Evolutionary conservation across 2,888 invertebrate genomes (phyloP).

Genomic region (Leptinotarsa juncta): DNA sequence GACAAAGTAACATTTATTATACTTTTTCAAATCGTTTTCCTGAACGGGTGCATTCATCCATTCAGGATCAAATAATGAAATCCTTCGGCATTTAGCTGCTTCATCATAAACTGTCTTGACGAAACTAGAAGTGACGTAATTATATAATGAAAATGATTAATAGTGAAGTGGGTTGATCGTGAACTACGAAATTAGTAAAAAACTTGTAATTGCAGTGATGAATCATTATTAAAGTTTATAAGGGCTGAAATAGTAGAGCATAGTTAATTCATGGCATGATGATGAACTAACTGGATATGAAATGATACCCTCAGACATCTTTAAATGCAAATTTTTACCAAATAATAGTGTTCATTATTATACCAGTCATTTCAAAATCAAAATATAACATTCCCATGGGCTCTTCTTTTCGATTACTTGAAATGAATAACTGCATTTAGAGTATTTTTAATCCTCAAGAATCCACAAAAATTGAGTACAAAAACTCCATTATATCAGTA

Average conservation of each 20-base stretch:
- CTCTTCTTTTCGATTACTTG: too few relatives aligned
- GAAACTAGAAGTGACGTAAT: constrained; percentile 1
- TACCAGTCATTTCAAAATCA: too few relatives aligned
- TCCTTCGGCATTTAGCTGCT: neutral
- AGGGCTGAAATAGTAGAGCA: neutral
- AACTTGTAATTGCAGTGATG: constrained; percentile 12
- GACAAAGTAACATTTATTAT: neutral
- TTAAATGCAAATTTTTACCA: too few relatives aligned
- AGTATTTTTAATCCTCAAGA: too few relatives aligned
- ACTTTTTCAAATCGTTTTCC: neutral
- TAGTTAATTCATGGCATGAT: neutral
- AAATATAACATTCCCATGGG: too few relatives aligned
- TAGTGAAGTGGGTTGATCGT: constrained; percentile 1
- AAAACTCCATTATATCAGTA: too few relatives aligned
- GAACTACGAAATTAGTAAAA: neutral
- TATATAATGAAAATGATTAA: constrained; percentile 21
- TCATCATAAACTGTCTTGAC: neutral
- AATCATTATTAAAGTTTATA: constrained; percentile 12
- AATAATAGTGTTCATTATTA: too few relatives aligned
- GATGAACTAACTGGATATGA: neutral
- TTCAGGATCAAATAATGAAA: neutral
- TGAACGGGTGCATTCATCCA: neutral
- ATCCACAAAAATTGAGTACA: too few relatives aligned
- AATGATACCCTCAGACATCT: neutral
- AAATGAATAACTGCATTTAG: too few relatives aligned